Percentiles rank a stretch among this genome's conserved stretches.
These are phyloP conservation scores for Sericinus montela DNA, from an alignment of 2,888 invertebrate genomes.

Conservation along the genomic window DNA sequence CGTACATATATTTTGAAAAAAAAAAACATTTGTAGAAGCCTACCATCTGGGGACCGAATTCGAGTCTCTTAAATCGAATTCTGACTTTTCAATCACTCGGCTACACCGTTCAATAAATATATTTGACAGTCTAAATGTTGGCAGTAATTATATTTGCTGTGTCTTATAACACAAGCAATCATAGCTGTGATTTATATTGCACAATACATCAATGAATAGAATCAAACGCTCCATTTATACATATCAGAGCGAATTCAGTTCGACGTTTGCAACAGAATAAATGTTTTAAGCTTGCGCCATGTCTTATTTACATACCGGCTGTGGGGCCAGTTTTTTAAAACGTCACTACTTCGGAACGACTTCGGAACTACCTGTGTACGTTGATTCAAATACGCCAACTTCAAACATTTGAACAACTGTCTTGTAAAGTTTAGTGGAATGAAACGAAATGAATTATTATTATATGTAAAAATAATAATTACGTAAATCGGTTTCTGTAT, in stretches of 20 bases:
- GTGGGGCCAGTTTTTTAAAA: constrained; percentile 1
- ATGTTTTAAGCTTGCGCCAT: constrained; percentile 21
- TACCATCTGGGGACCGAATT: too few relatives aligned
- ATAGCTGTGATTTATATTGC: not conserved
- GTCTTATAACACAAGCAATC: too few relatives aligned
- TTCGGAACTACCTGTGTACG: not conserved
- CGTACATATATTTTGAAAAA: too few relatives aligned
- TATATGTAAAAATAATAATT: too few relatives aligned
- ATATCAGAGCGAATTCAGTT: constrained; percentile 35
- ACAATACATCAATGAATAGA: not conserved
- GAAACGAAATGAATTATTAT: too few relatives aligned
- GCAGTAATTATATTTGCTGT: not conserved
- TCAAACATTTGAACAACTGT: not conserved
- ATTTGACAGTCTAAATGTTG: too few relatives aligned
- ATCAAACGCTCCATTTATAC: constrained; percentile 29
- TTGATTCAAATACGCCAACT: not conserved
- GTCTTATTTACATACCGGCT: constrained; percentile 20
- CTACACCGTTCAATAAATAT: too few relatives aligned
- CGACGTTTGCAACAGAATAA: constrained; percentile 16
- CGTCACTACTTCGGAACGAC: not conserved
- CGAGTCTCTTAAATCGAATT: too few relatives aligned
- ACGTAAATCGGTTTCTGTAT: too few relatives aligned
- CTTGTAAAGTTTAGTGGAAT: too few relatives aligned
- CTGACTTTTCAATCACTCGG: too few relatives aligned
- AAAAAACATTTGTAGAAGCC: too few relatives aligned